Evolutionary conservation across 2,888 invertebrate genomes (phyloP), one percentile per base, ranked within the genome.

Genomic region (Caenorhabditis sp.): DNA sequence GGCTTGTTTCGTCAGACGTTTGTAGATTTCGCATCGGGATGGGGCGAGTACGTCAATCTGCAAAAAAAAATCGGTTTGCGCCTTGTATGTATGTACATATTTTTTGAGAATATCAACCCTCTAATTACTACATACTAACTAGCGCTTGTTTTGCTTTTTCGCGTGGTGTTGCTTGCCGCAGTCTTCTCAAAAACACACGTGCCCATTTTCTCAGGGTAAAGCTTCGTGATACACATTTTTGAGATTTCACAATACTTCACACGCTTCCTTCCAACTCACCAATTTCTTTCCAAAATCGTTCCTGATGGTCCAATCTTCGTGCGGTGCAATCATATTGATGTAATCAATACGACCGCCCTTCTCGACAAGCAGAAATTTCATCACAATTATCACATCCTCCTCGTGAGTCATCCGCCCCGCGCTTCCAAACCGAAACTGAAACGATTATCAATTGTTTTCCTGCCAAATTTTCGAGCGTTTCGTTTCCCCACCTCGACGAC

Each of bases 301-400:
- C 11, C 32, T 1, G 5, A 13, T 8, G 2, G 15, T 4, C 78
- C 72, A 72, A 6, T 58, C 56, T 39, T 78, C 78, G 9, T 46
- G 24, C 0, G 68, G 56, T 7, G 72, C 61, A 1, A 62, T 20
- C 37, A 78, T 58, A 22, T 78, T 78, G 32, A 78, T 68, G 63
- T 62, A 73, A 4, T 72, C 72, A 9, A 78, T 39, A 6, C 2
- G 13, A 11, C 78, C 78, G 15, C 48, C 24, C n/a, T 43, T 39
- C 13, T 78, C 78, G 7, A 71, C 35, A 9, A 78, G 24, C 30
- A 78, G 17, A 20, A 68, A 68, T 15, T 78, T 78, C 37, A 73
- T 56, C 0, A 46, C 52, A 26, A 32, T 43, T 11, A 73, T 56
- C 7, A 72, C 26, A 11, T 53, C 58, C 5, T 39, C 37, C 13